Conservation (phyloP, 1,140 invertebrate genomes). For the Orchesella cincta region DNA sequence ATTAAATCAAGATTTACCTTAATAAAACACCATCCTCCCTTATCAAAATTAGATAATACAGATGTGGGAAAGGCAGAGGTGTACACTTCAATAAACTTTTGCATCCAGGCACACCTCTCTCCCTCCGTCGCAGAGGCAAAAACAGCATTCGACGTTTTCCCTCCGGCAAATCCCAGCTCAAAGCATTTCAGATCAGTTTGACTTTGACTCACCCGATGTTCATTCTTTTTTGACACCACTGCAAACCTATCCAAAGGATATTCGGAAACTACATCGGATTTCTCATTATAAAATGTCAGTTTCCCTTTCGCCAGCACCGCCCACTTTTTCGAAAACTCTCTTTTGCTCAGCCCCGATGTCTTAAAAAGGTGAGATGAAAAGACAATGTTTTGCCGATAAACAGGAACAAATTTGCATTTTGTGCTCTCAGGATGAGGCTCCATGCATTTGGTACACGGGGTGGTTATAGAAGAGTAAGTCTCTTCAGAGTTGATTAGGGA, state of each 20-base stretch:
- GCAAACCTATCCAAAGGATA: constrained; percentile 38
- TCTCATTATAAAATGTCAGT: constrained; percentile 45
- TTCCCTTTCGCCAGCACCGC: constrained; percentile 39
- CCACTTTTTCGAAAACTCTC: constrained; percentile 43
- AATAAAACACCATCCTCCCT: constrained; percentile 69
- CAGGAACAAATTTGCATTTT: constrained; percentile 44
- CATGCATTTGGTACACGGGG: constrained; percentile 35
- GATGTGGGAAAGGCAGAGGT: constrained; percentile 63
- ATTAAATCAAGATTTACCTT: constrained; percentile 61
- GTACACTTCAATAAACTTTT: constrained; percentile 66
- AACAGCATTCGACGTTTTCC: constrained; percentile 55
- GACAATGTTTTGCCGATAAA: constrained; percentile 29
- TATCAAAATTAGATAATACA: constrained; percentile 61
- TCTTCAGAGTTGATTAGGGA: neutral
- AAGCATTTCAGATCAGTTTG: constrained; percentile 65
- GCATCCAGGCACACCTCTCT: constrained; percentile 68
- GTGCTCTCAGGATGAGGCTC: constrained; percentile 40
- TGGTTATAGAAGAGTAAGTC: neutral
- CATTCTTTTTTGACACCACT: constrained; percentile 41
- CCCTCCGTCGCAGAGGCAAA: constrained; percentile 61
- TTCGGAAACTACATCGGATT: constrained; percentile 33
- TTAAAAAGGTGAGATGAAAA: constrained; percentile 42
- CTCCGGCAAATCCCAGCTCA: constrained; percentile 59
- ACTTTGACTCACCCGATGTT: constrained; percentile 55
- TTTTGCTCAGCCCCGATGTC: constrained; percentile 40